These are phyloP conservation scores for Danaus chrysippus DNA, from an alignment of 2,888 invertebrate species.

Conservation along the genomic window DNA sequence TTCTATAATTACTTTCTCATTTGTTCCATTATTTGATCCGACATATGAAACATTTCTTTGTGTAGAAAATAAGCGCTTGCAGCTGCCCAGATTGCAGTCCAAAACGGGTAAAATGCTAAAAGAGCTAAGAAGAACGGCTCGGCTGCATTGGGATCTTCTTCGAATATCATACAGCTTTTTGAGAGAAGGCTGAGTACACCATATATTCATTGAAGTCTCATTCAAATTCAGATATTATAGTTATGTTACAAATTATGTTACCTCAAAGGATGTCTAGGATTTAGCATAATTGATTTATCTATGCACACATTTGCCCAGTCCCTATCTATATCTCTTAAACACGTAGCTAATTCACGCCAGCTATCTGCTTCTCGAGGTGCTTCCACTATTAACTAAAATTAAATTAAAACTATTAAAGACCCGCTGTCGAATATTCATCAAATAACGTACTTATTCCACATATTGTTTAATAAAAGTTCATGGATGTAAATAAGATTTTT, in stretches of 20 bases:
- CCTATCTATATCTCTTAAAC: conserved; percentile 53
- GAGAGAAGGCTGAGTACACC: conserved; percentile 50
- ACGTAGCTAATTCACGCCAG: conserved; percentile 66
- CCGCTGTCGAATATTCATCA: no score
- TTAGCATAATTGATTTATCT: conserved; percentile 49
- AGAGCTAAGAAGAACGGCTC: conserved; percentile 61
- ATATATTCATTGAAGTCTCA: conserved; percentile 1
- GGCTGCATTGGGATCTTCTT: conserved; percentile 50
- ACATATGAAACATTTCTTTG: conserved; percentile 50
- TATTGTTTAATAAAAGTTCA: no score
- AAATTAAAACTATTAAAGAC: not conserved
- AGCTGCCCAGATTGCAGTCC: conserved; percentile 49
- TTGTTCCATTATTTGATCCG: conserved; percentile 46
- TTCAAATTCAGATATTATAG: not conserved
- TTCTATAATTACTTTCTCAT: conserved; percentile 41
- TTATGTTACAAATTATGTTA: conserved; percentile 32
- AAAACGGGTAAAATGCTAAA: conserved; percentile 52
- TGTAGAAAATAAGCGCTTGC: conserved; percentile 54
- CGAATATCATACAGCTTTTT: conserved; percentile 55
- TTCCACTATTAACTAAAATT: conserved; percentile 44
- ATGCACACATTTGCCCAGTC: conserved; percentile 61
- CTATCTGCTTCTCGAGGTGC: conserved; percentile 43
- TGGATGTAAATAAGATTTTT: no score
- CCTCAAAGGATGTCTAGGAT: conserved; percentile 62
- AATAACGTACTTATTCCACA: no score